Evolutionary conservation across 2,888 invertebrate genomes (phyloP).

Genomic region (Mesoligia furuncula): DNA sequence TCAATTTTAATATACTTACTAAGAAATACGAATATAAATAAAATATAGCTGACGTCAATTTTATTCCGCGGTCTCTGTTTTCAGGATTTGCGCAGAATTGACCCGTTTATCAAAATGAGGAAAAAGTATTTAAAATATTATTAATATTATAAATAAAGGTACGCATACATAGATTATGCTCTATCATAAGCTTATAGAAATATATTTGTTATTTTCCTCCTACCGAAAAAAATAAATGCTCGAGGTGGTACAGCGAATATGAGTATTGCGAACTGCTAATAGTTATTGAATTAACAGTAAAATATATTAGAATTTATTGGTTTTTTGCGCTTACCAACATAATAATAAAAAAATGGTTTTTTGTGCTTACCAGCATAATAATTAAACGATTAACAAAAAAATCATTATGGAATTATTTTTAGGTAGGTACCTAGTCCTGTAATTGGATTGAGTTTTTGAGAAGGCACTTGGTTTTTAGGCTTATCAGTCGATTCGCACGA

Average conservation of each 20-base stretch:
- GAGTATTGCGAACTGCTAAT: background rate
- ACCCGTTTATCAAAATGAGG: slow-evolving; percentile 27
- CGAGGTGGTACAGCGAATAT: background rate
- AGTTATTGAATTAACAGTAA: background rate
- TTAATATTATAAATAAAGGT: slow-evolving; percentile 7
- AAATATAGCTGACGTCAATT: background rate
- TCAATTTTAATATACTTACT: background rate
- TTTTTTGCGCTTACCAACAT: background rate
- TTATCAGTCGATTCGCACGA: too few relatives aligned
- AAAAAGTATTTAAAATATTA: slow-evolving; percentile 5
- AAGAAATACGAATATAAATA: background rate
- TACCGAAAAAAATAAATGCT: background rate
- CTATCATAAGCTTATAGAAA: background rate
- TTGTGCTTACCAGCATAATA: too few relatives aligned
- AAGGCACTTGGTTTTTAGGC: too few relatives aligned
- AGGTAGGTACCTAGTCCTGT: too few relatives aligned
- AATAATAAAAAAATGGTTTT: too few relatives aligned
- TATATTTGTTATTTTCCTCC: slow-evolving; percentile 28
- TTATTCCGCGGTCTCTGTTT: background rate
- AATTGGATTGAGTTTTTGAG: too few relatives aligned
- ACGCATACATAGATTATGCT: background rate
- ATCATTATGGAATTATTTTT: too few relatives aligned
- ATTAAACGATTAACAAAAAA: too few relatives aligned
- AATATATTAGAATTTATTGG: background rate
- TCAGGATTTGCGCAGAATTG: background rate